Percentiles rank a stretch among this genome's conserved stretches.
Evolutionary conservation across 2,797 vertebrate species (phyloP).

Genomic region (Hippocampus kuda): DNA sequence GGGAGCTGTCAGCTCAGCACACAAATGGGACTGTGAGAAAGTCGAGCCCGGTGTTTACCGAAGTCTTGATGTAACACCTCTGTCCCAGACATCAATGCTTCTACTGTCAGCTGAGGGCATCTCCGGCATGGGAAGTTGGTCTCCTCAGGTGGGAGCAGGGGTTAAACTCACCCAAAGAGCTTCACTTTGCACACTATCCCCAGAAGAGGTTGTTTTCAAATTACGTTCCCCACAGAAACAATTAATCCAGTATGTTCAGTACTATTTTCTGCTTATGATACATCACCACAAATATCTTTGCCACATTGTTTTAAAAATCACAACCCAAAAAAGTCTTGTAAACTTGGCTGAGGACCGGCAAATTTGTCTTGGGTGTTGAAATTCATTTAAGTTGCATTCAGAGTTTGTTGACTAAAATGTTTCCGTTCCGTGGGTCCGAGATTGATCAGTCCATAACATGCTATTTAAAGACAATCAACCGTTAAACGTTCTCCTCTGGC

Average conservation of each 20-base stretch:
- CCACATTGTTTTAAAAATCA: too few relatives aligned
- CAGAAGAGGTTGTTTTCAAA: background rate
- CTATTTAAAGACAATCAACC: too few relatives aligned
- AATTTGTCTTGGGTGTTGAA: too few relatives aligned
- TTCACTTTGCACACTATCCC: background rate
- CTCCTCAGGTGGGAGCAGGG: slow-evolving; percentile 27
- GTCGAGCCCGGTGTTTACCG: slow-evolving; percentile 61
- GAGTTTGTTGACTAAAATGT: too few relatives aligned
- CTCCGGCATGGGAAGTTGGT: slow-evolving; percentile 40
- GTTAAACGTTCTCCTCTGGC: too few relatives aligned
- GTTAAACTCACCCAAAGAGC: slow-evolving; percentile 14
- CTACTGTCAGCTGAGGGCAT: slow-evolving; percentile 55
- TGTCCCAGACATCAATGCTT: slow-evolving; percentile 63
- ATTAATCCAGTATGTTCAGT: background rate
- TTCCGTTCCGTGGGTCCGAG: too few relatives aligned
- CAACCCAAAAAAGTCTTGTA: too few relatives aligned
- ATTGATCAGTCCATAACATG: too few relatives aligned
- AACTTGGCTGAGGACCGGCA: too few relatives aligned
- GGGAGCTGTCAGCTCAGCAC: slow-evolving; percentile 56
- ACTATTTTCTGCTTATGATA: too few relatives aligned
- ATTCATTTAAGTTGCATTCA: too few relatives aligned
- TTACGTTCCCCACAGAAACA: background rate
- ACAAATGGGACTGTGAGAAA: slow-evolving; percentile 67
- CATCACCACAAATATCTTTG: too few relatives aligned
- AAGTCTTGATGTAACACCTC: slow-evolving; percentile 66